phyloP scores from a whole-genome alignment of 2,113 vertebrate species.

The Climacteris rufus region DNA sequence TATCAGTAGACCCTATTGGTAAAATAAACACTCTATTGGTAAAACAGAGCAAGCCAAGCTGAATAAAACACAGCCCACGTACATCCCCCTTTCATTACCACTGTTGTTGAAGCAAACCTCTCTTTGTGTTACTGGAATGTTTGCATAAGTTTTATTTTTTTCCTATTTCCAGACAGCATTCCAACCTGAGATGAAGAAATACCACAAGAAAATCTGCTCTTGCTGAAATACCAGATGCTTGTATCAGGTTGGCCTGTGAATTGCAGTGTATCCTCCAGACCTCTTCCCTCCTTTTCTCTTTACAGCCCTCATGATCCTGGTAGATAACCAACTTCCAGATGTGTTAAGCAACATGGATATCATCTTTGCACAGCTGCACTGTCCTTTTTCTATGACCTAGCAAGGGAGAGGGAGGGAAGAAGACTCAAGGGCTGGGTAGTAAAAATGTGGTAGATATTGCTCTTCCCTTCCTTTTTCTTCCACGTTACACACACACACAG shows the following conservation, averaged over 20 bases:
- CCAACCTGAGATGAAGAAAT: slow-evolving; percentile 15
- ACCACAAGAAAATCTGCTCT: slow-evolving; percentile 28
- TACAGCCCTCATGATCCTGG: neutral
- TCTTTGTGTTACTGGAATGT: slow-evolving; percentile 45
- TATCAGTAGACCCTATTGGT: neutral
- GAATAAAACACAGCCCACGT: neutral
- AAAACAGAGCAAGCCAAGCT: neutral
- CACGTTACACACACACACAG: neutral
- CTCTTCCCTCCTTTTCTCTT: neutral
- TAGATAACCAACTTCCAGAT: neutral
- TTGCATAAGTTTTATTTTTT: slow-evolving; percentile 47
- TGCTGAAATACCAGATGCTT: slow-evolving; percentile 25
- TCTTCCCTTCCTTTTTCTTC: neutral
- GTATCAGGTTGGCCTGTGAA: neutral
- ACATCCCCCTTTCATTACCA: neutral
- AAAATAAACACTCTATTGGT: neutral
- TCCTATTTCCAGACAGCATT: slow-evolving; percentile 28
- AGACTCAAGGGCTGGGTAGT: neutral
- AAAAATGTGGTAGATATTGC: neutral
- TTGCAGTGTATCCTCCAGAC: neutral
- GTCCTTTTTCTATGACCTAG: neutral
- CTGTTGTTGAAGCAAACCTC: neutral
- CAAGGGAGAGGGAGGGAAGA: neutral
- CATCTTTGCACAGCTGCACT: neutral
- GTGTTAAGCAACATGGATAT: neutral